Base-by-base conservation (phyloP, 2,797 vertebrate species). In the Hippocampus kuda region DNA sequence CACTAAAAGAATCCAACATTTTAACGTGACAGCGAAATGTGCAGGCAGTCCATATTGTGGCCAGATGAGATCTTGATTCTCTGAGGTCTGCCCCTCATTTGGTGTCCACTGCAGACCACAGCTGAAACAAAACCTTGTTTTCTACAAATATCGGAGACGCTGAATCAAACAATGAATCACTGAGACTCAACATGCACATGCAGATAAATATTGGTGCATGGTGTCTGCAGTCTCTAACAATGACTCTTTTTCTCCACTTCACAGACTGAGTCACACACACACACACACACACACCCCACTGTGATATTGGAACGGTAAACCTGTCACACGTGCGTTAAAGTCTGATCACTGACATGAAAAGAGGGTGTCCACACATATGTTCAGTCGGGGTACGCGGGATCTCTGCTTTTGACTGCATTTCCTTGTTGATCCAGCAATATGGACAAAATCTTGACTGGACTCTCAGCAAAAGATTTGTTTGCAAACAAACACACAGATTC, bases 21-120 rank as follows among this genome's bases (percentile, higher is more conserved):
- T 34, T 67, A 75, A 79, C 64, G 68, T 80, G 77, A 80, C 78
- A 76, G 71, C 66, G 70, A 79, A 82, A 71, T 70, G 70, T 73
- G 74, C 71, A 82, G 65, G 63, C 72, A 74, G 72, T 70, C 64
- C 83, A 87, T 83, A 80, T 86, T 86, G 83, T 73, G 81, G 59
- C 83, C 88, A 87, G 83, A 88, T 88, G 85, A 84, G 73, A 46
- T 72, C 71, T 64, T 70, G 67, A 70, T 70, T 77, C 66, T 72
- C 34, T 66, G 18, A 16, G 57, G 66, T 79, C 65, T 74, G 68
- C 79, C 83, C 69, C 68, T 77, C 66, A 73, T 70, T 74, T 68
- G 68, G 72, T 81, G 80, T 82, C 57, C 73, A 73, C 67, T 77
- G 76, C 79, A 84, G 80, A 84, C 42, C 79, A 79, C 70, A 77